phyloP scores from a whole-genome alignment of 2,888 invertebrate genomes.

The Lobophora halterata region DNA sequence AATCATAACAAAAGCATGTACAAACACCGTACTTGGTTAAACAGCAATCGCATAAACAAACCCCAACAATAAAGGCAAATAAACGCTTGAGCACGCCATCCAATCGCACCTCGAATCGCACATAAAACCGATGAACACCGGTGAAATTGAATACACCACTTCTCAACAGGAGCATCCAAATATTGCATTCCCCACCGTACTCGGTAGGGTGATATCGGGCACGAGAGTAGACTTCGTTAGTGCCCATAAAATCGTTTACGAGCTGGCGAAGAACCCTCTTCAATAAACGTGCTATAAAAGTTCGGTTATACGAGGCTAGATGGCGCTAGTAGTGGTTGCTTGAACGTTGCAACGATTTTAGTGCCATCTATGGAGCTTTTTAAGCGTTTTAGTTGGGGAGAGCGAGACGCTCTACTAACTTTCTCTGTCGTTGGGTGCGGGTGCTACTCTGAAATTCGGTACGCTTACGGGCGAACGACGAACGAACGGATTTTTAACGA shows the following conservation, averaged over 20 bases:
- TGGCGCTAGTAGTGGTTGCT: conserved; percentile 78
- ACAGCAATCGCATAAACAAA: conserved; percentile 81
- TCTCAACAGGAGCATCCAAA: conserved; percentile 72
- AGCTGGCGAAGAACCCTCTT: conserved; percentile 80
- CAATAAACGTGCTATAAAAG: conserved; percentile 79
- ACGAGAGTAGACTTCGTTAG: conserved; percentile 76
- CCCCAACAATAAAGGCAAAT: conserved; percentile 81
- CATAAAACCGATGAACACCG: conserved; percentile 78
- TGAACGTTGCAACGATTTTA: conserved; percentile 74
- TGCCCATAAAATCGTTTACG: conserved; percentile 80
- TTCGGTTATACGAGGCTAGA: conserved; percentile 77
- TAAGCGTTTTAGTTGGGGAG: conserved; percentile 63
- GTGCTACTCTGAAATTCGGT: conserved; percentile 47
- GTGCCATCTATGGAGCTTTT: conserved; percentile 80
- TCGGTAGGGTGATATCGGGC: conserved; percentile 75
- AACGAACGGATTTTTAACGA: conserved; percentile 6
- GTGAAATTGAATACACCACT: conserved; percentile 75
- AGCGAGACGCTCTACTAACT: conserved; percentile 41
- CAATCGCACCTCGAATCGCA: conserved; percentile 81
- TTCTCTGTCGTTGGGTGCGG: conserved; percentile 31
- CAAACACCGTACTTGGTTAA: conserved; percentile 78
- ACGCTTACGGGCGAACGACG: conserved; percentile 26
- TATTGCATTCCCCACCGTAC: conserved; percentile 72
- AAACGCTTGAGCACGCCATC: conserved; percentile 80
- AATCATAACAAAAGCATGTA: conserved; percentile 78